Base-by-base conservation (phyloP, 1,140 invertebrate species). In the Platyura marginata region DNA sequence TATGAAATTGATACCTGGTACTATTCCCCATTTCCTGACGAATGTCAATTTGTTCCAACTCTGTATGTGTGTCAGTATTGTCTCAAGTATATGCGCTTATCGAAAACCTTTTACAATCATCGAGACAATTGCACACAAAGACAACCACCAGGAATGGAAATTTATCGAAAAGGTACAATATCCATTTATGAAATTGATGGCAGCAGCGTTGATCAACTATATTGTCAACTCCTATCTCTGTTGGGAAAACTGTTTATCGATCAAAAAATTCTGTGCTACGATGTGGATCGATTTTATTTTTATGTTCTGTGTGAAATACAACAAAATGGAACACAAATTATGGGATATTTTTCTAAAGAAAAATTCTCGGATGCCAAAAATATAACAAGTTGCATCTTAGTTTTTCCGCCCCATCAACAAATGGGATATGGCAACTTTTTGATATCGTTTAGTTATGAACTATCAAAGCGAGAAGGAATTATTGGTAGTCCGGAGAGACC, bases 1-100 rank as follows among this genome's bases (percentile, higher is more conserved):
- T 96, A 89, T 66, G 93, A 97, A 69, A 95, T 98, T 38, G 92
- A 97, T 58, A 93, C 93, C 11, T 98, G 94, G 93, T 98, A 98
- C 62, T 98, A 95, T 55, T 96, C 91, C 54, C 94, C 94, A 0
- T 98, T 92, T 62, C 93, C 94, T 3, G 92, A 95, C 46, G 91
- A 97, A 55, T 98, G 95, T 65, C 88, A 91, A 0, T 89, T 91
- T 66, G 84, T 88, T 46, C 74, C 84, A 1, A 95, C 93, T 58
- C 65, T 98, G 8, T 98, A 86, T 77, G 87, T 98, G 21, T 98
- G 93, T 67, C 91, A 98, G 69, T 98, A 89, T 60, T 98, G 93
- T 61, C 65, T 98, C 2, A 96, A 95, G 57, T 98, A 98, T 57
- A 97, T 96, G 89, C 69, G 81, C 48, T 65, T 92, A 37, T 88